phyloP scores from a whole-genome alignment of 2,888 invertebrate species.

The Harmothoe impar region DNA sequence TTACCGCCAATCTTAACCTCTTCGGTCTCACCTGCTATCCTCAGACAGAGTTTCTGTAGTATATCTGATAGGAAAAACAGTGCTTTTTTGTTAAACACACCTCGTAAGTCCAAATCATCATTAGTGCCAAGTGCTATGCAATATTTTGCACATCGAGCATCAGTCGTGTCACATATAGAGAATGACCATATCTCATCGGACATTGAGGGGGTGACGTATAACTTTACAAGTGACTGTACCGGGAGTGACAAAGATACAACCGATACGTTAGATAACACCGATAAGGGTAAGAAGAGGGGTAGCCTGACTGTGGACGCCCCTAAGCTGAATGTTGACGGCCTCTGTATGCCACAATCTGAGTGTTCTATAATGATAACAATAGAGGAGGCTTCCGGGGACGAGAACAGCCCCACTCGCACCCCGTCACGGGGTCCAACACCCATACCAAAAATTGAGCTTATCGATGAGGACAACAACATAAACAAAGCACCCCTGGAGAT shows the following conservation, averaged over 20 bases:
- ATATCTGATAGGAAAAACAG: constrained; percentile 12
- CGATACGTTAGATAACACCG: background rate
- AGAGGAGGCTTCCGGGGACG: constrained; percentile 49
- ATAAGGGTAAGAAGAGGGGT: background rate
- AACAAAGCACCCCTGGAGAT: constrained; percentile 3
- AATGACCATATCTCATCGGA: constrained; percentile 18
- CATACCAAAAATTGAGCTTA: constrained; percentile 43
- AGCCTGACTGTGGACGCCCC: background rate
- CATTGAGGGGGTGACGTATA: constrained; percentile 44
- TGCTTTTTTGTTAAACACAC: background rate
- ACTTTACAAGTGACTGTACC: constrained; percentile 13
- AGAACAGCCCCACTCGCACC: background rate
- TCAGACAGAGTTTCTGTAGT: constrained; percentile 14
- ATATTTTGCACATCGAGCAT: constrained; percentile 18
- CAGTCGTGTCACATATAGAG: background rate
- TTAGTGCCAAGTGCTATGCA: constrained; percentile 8
- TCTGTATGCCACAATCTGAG: background rate
- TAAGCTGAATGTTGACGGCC: background rate
- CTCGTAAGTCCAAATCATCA: constrained; percentile 31
- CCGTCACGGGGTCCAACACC: background rate
- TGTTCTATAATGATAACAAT: constrained; percentile 55
- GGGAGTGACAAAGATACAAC: constrained; percentile 5
- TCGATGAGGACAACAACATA: constrained; percentile 50
- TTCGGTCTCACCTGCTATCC: background rate
- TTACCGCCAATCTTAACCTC: background rate